Evolutionary conservation across 35 echinoderm and acorn worm species (phyloP).

Genomic region (Heliocidaris erythrogramma): DNA sequence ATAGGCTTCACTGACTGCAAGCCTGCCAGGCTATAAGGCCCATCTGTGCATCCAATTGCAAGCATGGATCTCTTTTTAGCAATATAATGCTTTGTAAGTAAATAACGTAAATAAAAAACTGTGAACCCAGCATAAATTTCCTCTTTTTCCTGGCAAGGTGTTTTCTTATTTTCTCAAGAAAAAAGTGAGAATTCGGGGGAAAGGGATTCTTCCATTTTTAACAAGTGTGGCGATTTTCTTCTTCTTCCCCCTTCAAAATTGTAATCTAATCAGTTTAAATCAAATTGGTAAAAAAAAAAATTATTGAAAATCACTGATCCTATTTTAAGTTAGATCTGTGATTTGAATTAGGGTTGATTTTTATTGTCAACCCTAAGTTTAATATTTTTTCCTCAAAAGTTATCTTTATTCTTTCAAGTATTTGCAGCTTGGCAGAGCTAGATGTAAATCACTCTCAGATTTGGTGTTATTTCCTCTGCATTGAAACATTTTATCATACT

Average conservation of each 20-base stretch:
- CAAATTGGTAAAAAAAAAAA: not conserved
- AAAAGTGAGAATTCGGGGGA: not conserved
- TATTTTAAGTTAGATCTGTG: too few species aligned
- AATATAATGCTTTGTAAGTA: slow-evolving; percentile 9
- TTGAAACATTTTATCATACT: too few species aligned
- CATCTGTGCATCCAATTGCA: slow-evolving; percentile 44
- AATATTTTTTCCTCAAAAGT: too few species aligned
- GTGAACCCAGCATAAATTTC: not conserved
- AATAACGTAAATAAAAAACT: not conserved
- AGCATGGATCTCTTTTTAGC: not conserved
- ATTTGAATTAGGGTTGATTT: too few species aligned
- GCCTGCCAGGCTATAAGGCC: not conserved
- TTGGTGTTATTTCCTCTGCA: too few species aligned
- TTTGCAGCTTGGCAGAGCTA: too few species aligned
- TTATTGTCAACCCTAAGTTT: too few species aligned
- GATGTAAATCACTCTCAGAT: too few species aligned
- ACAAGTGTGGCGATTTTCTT: not conserved
- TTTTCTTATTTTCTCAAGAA: not conserved
- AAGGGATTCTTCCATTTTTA: not conserved
- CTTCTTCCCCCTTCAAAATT: not conserved
- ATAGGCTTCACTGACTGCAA: slow-evolving; percentile 23
- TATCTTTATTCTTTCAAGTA: too few species aligned
- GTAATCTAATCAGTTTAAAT: not conserved
- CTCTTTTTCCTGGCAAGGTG: not conserved
- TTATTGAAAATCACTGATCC: too few species aligned